Evolutionary conservation across 2,797 vertebrate genomes (phyloP).

Genomic region (Aphelocoma californica): DNA sequence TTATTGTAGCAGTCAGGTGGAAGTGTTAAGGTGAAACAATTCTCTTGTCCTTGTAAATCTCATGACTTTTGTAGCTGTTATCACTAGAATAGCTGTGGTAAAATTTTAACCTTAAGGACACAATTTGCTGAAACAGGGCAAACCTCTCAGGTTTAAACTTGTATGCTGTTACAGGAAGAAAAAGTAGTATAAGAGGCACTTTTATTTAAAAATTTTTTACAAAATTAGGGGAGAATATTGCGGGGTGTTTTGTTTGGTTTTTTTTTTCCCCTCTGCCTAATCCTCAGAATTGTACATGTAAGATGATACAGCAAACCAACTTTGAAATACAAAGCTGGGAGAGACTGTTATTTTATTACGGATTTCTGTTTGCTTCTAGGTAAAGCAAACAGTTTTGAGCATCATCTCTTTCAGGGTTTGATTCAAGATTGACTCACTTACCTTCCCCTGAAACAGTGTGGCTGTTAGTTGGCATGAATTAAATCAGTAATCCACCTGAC

Average conservation of each 20-base stretch:
- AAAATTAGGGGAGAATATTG: not conserved
- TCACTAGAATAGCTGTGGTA: slow-evolving; percentile 16
- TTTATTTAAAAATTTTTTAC: not conserved
- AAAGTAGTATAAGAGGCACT: not conserved
- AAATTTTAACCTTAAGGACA: slow-evolving; percentile 56
- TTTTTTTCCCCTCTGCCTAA: not conserved
- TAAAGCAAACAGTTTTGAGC: not conserved
- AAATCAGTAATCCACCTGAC: not conserved
- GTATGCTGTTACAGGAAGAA: not conserved
- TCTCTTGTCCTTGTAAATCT: slow-evolving; percentile 48
- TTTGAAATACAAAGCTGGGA: not conserved
- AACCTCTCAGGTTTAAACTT: not conserved
- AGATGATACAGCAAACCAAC: not conserved
- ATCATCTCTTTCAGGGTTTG: not conserved
- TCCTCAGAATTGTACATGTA: not conserved
- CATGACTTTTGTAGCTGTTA: slow-evolving; percentile 50
- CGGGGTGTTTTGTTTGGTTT: fast-evolving
- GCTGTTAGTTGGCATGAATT: not conserved
- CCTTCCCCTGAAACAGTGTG: not conserved
- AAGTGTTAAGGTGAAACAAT: slow-evolving; percentile 37
- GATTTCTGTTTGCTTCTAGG: slow-evolving; percentile 5
- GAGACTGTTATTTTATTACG: not conserved
- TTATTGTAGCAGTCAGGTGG: slow-evolving; percentile 44
- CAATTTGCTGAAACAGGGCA: not conserved
- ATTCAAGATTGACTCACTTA: not conserved